Evolutionary conservation across 1,140 invertebrate genomes (phyloP), one percentile per base, ranked within the genome.

Genomic region (Psilanteris sp.): DNA sequence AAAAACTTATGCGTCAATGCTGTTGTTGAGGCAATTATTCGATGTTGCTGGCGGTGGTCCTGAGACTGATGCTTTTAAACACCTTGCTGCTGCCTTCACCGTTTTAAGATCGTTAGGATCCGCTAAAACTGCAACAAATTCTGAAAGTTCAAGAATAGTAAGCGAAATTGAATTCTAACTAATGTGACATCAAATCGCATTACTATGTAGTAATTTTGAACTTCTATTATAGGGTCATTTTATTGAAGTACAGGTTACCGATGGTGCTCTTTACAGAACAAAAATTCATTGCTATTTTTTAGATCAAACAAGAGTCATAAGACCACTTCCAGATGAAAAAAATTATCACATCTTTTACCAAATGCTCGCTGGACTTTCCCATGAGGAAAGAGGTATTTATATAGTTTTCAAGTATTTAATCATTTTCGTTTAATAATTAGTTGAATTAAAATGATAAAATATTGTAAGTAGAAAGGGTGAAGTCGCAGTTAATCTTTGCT

Each of bases 301-400:
- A 70, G 96, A 98, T 83, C 95, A 98, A 88, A 97, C 95, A 16
- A 91, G 97, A 44, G 96, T 98, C 8, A 96, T 97, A 55, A 90
- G 92, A 16, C 95, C 95, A 3, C 89, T 96, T 67, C 90, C 93
- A 4, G 93, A 94, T 80, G 96, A 98, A 88, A 96, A 97, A 81
- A 98, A 98, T 89, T 98, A 97, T 84, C 96, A 98, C 83, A 97
- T 98, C 82, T 98, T 98, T 89, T 98, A 98, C 89, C 96, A 98
- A 89, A 94, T 98, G 94, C 89, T 98, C 14, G 96, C 96, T 8
- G 96, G 96, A 2, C 90, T 98, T 0, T 93, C 93, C 7, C 86
- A 92, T 34, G 96, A 98, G 75, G 97, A 98, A 88, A 91, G 96
- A 90, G 90, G 92, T 93, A 82, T n/a, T n/a, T n/a, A n/a, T n/a